Evolutionary conservation across 2,113 vertebrate genomes (phyloP).

Genomic region (Gila orcuttii): DNA sequence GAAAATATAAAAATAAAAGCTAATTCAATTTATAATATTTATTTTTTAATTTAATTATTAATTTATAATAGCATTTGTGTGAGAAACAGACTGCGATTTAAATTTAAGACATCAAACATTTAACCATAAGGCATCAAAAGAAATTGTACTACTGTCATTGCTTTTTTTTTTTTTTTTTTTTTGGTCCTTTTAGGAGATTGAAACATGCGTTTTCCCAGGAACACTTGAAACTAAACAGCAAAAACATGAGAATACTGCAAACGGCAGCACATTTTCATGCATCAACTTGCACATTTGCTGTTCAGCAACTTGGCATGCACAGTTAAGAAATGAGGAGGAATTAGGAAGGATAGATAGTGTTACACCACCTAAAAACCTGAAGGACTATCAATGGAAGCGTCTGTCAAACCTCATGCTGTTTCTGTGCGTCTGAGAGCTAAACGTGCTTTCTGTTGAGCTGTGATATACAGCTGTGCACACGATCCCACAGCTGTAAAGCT

Average conservation of each 20-base stretch:
- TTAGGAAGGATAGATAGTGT: not conserved
- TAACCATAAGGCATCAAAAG: too few species aligned
- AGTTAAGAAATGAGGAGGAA: not conserved
- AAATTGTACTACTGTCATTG: too few species aligned
- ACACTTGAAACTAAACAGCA: not conserved
- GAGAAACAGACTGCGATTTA: not conserved
- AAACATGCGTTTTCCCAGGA: too few species aligned
- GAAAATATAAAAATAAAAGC: not conserved
- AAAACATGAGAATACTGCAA: not conserved
- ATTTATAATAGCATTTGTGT: not conserved
- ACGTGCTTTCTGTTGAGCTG: not conserved
- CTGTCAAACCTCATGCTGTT: not conserved
- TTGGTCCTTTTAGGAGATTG: not conserved
- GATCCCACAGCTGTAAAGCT: conserved; percentile 1
- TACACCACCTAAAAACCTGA: not conserved
- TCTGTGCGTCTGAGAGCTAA: not conserved
- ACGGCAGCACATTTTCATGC: not conserved
- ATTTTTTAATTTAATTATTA: too few species aligned
- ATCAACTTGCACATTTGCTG: not conserved
- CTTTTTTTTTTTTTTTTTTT: not conserved
- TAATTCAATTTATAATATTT: not conserved
- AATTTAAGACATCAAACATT: too few species aligned
- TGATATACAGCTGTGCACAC: not conserved
- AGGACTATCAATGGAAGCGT: not conserved
- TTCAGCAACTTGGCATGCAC: not conserved